phyloP scores from a whole-genome alignment of 2,113 vertebrate species.

The Centropristis striata region DNA sequence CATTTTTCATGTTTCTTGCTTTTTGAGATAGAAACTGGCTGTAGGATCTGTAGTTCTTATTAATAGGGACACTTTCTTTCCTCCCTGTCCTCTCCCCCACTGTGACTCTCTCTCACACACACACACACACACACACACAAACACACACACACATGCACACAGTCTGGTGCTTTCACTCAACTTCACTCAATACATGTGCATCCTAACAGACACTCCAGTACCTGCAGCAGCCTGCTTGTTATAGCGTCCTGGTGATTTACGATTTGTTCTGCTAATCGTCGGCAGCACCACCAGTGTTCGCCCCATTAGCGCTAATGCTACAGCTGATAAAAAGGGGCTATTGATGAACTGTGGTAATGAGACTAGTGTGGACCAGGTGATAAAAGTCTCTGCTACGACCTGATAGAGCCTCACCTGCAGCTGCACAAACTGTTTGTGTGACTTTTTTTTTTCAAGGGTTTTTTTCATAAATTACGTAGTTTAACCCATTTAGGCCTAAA shows the following conservation, averaged over 20 bases:
- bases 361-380: slow-evolving; percentile 17
- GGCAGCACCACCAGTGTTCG: slow-evolving; percentile 43
- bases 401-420: neutral
- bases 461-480: neutral
- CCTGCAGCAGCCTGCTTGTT: slow-evolving; percentile 24
- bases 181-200: slow-evolving; percentile 9
- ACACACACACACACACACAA: too few relatives aligned
- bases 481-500: too few relatives aligned
- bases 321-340: slow-evolving; percentile 66
- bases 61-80: too few relatives aligned
- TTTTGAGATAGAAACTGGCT: too few relatives aligned
- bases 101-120: too few relatives aligned
- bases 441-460: neutral
- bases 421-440: neutral
- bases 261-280: slow-evolving; percentile 51
- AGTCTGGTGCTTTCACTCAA: neutral
- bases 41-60: too few relatives aligned
- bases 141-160: slow-evolving; percentile 4
- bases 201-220: slow-evolving; percentile 30
- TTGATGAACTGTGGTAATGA: slow-evolving; percentile 68
- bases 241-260: slow-evolving; percentile 61
- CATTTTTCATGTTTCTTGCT: too few relatives aligned
- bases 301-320: slow-evolving; percentile 64
- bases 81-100: too few relatives aligned
- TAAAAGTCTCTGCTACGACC: neutral